Conservation (phyloP, 2,113 vertebrate species). For the Formicarius rufipectus region DNA sequence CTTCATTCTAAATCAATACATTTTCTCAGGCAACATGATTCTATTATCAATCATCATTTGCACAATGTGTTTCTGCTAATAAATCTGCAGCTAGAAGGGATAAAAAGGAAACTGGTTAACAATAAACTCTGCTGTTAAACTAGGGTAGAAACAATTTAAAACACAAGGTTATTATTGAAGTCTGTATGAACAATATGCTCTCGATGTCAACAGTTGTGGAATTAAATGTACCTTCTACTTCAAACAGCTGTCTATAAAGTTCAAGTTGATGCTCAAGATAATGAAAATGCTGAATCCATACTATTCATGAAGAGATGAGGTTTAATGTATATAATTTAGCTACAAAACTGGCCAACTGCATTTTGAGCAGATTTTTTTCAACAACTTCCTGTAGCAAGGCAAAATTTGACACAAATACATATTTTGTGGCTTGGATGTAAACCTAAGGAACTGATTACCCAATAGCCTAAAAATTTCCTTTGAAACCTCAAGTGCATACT, state of each 20-base stretch:
- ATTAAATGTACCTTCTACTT: background rate
- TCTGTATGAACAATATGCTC: background rate
- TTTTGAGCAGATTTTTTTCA: constrained; percentile 22
- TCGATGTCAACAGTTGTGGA: background rate
- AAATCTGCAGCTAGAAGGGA: constrained; percentile 61
- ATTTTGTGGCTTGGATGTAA: constrained; percentile 62
- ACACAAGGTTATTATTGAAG: constrained; percentile 24
- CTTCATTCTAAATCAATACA: constrained; percentile 79
- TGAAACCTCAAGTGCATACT: constrained; percentile 29
- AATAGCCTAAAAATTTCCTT: constrained; percentile 48
- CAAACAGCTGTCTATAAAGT: background rate
- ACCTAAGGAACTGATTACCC: constrained; percentile 36
- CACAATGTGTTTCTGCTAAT: constrained; percentile 67
- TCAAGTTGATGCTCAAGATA: background rate
- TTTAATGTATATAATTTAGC: constrained; percentile 14
- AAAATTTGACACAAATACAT: constrained; percentile 47
- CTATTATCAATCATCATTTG: constrained; percentile 87
- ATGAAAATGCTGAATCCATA: background rate
- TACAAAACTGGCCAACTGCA: constrained; percentile 17
- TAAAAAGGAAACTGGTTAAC: constrained; percentile 63
- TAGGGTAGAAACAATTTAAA: constrained; percentile 2
- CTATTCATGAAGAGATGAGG: background rate
- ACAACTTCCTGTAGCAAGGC: constrained; percentile 19
- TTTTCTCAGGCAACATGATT: constrained; percentile 79
- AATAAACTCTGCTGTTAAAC: constrained; percentile 41